Evolutionary conservation across 2,113 vertebrate species (phyloP).

Genomic region (Emydocephalus ijimae): DNA sequence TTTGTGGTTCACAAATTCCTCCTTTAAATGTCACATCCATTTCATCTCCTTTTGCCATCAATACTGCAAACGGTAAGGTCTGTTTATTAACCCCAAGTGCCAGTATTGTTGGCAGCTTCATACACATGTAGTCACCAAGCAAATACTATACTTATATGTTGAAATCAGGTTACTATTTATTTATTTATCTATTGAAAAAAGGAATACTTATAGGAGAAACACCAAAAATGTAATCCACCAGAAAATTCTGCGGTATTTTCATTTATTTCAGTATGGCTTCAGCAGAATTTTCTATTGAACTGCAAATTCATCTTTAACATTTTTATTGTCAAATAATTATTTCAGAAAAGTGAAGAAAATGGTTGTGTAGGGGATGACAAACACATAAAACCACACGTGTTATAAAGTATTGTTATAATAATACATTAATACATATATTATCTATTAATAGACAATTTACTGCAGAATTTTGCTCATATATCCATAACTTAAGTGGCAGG

Average conservation of each 20-base stretch:
- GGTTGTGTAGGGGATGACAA: too few species aligned
- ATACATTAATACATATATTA: background rate
- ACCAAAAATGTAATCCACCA: background rate
- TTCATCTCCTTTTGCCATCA: constrained; percentile 93
- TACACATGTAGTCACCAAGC: background rate
- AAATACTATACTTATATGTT: constrained; percentile 3
- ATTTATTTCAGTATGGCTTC: background rate
- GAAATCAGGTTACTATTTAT: background rate
- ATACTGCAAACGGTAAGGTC: constrained; percentile 73
- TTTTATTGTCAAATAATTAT: background rate
- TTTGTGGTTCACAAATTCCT: constrained; percentile 99
- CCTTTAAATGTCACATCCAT: constrained; percentile 95
- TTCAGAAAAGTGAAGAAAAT: background rate
- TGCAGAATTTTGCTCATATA: background rate
- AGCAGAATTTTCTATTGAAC: background rate
- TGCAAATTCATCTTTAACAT: background rate
- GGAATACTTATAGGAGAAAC: background rate
- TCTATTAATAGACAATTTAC: background rate
- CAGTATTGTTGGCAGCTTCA: constrained; percentile 19
- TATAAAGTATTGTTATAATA: background rate
- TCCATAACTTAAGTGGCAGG: background rate
- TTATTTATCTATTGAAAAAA: background rate
- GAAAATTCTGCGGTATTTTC: background rate
- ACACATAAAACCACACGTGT: too few species aligned
- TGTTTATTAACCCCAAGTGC: constrained; percentile 76